Evolutionary conservation across 2,113 vertebrate genomes (phyloP).

Genomic region (Myanophis thanlyinensis): DNA sequence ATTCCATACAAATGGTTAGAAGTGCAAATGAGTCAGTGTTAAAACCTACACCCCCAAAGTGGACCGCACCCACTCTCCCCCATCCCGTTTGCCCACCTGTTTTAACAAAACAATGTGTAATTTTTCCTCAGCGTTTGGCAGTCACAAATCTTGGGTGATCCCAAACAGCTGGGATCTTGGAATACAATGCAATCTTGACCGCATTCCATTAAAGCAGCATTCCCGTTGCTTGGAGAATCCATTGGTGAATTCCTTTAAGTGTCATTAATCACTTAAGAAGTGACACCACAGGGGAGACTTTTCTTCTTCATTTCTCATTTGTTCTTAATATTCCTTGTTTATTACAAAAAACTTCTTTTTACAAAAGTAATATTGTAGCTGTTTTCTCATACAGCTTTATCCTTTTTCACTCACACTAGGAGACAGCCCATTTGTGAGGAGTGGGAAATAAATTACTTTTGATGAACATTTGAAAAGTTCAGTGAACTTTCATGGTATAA

Average conservation of each 20-base stretch:
- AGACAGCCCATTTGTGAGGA: slow-evolving; percentile 45
- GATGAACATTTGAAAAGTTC: slow-evolving; percentile 40
- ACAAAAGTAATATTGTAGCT: slow-evolving; percentile 53
- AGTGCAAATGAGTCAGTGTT: not conserved
- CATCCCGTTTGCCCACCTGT: not conserved
- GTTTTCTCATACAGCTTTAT: slow-evolving; percentile 59
- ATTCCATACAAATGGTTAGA: not conserved
- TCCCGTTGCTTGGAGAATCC: slow-evolving; percentile 71
- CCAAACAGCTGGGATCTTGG: slow-evolving; percentile 62
- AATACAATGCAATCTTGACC: slow-evolving; percentile 60
- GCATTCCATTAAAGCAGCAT: slow-evolving; percentile 64
- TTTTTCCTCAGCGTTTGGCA: slow-evolving; percentile 58
- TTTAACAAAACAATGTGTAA: slow-evolving; percentile 40
- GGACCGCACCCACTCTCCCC: not conserved
- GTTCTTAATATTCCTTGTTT: slow-evolving; percentile 64
- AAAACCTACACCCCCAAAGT: not conserved
- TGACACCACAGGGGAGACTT: slow-evolving; percentile 62
- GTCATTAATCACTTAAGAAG: slow-evolving; percentile 66
- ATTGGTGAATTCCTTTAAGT: slow-evolving; percentile 59
- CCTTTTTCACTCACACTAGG: slow-evolving; percentile 40
- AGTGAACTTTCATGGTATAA: slow-evolving; percentile 10
- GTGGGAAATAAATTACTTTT: slow-evolving; percentile 47
- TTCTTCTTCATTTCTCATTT: slow-evolving; percentile 68
- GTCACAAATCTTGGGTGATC: slow-evolving; percentile 45
- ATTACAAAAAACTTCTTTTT: slow-evolving; percentile 65